These are phyloP conservation scores for Lutra lutra DNA, from an alignment of 2,797 vertebrate species.

Conservation along the genomic window DNA sequence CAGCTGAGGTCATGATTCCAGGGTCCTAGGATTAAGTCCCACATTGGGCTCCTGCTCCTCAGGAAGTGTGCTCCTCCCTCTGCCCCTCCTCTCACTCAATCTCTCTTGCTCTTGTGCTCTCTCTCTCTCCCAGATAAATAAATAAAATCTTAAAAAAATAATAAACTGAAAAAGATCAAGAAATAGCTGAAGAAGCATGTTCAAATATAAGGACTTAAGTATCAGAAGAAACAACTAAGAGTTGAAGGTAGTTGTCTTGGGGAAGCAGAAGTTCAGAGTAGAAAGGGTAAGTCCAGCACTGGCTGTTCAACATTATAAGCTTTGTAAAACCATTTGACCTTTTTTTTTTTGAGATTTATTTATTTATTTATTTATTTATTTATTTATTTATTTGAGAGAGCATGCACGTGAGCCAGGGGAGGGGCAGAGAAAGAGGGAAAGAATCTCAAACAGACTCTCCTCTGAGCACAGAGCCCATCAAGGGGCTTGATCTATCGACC, in stretches of 20 bases:
- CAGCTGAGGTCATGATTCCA: no score
- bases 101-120: background rate
- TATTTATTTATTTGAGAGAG: background rate
- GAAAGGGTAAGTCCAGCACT: background rate
- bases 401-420: background rate
- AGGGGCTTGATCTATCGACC: background rate
- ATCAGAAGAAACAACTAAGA: background rate
- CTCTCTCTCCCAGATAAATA: background rate
- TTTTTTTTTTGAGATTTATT: background rate
- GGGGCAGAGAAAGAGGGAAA: background rate
- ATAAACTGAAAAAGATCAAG: background rate
- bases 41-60: background rate
- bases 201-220: background rate
- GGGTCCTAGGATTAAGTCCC: background rate
- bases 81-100: background rate
- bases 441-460: background rate
- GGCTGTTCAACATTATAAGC: background rate
- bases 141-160: background rate
- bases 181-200: background rate
- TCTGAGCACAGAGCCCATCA: background rate
- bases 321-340: background rate
- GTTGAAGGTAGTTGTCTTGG: background rate
- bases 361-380: background rate
- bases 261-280: background rate
- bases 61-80: background rate